phyloP scores from a whole-genome alignment of 2,888 invertebrate species.

The Agrochola lota region DNA sequence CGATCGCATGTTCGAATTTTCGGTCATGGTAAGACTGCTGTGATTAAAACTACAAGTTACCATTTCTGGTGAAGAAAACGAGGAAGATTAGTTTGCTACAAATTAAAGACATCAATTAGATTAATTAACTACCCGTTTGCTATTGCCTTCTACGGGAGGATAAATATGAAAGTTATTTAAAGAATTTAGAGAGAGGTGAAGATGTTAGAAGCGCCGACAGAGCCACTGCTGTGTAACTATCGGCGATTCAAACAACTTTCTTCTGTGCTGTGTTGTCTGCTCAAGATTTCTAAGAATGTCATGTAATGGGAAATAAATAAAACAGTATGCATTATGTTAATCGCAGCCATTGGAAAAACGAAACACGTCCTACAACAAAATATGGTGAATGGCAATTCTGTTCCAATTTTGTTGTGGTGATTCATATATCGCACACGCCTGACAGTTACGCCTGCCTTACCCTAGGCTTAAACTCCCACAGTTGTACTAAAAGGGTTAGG shows the following conservation, averaged over 20 bases:
- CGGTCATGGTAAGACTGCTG: slow-evolving; percentile 46
- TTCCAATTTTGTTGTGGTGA: background rate
- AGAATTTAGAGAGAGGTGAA: slow-evolving; percentile 47
- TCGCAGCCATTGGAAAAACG: background rate
- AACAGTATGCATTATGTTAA: slow-evolving; percentile 7
- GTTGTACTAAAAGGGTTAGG: slow-evolving; percentile 45
- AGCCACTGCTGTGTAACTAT: background rate
- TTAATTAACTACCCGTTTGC: slow-evolving; percentile 36
- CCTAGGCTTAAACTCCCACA: slow-evolving; percentile 7
- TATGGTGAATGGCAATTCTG: background rate
- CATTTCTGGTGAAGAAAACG: slow-evolving; percentile 37
- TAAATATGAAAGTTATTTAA: slow-evolving; percentile 32
- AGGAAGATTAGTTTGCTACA: slow-evolving; percentile 41
- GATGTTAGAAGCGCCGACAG: slow-evolving; percentile 32
- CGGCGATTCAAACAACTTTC: no score
- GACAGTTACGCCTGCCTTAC: slow-evolving; percentile 5
- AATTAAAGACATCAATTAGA: slow-evolving; percentile 52
- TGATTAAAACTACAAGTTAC: slow-evolving; percentile 45
- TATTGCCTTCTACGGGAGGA: slow-evolving; percentile 35
- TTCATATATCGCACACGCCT: no score
- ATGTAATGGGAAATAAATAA: slow-evolving; percentile 9
- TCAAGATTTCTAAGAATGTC: slow-evolving; percentile 27
- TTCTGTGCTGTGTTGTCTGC: no score
- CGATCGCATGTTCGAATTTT: slow-evolving; percentile 67
- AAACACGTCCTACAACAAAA: slow-evolving; percentile 4